Base-by-base conservation (phyloP, 1,140 invertebrate species). In the Oreohelix idahoensis region DNA sequence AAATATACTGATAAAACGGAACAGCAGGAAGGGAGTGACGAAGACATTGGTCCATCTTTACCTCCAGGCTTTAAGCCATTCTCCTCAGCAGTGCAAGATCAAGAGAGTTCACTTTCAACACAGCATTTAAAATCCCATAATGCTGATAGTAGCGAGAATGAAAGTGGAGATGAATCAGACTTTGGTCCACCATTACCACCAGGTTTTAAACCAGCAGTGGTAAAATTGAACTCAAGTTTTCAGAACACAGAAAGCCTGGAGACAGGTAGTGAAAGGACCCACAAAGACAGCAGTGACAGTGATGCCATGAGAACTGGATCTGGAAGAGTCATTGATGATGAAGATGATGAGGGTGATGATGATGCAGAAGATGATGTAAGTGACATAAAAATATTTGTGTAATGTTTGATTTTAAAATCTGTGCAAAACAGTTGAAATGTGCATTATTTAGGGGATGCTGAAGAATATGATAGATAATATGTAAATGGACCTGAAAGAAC, bases 291-390 rank as follows among this genome's bases (percentile, higher is more conserved):
- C 15, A 26, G 26, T 23, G n/a, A 36, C 32, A 35, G 15, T 39
- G 23, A 1, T 4, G 20, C 91, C 90, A 76, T 84, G 53, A 23
- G 17, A 76, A 66, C 73, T 35, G 77, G 23, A 35, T 36, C 66
- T 20, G 71, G n/a, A 23, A 63, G 84, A 70, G 66, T 49, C 73
- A 29, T 13, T 66, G 73, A 86, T 70, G 84, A 85, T 45, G 81
- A 87, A 74, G 86, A 89, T n/a, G 86, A 90, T 76, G 85, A 90
- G 35, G 86, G 89, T 58, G 81, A 73, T 81, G 86, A 84, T 2
- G 81, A 80, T 26, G 85, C 85, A 53, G 85, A 87, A 32, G 83
- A 83, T n/a, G 81, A 84, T 23, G 74, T 70, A 45, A 26, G 45
- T 49, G 36, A 75, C 49, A 74, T 78, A 13, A 75, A 75, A 23